These are phyloP conservation scores for Lycaena phlaeas DNA, from an alignment of 2,888 invertebrate species.

Conservation along the genomic window DNA sequence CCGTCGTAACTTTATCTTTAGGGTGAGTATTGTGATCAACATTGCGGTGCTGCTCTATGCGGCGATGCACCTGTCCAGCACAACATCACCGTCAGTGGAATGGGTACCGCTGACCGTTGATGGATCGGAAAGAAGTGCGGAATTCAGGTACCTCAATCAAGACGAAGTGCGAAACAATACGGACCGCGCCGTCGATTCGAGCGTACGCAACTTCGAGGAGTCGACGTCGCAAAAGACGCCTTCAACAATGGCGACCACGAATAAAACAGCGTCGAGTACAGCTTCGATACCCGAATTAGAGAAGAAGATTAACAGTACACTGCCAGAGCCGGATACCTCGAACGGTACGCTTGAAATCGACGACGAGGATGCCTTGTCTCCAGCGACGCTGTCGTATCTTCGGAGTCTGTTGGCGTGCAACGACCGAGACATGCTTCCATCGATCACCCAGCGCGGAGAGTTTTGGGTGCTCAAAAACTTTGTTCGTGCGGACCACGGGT, in stretches of 20 bases:
- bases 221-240: conserved; percentile 55
- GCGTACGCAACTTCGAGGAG: conserved; percentile 38
- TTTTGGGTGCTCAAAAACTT: conserved; percentile 94
- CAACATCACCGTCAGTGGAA: conserved; percentile 36
- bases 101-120: conserved; percentile 54
- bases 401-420: conserved; percentile 74
- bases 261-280: conserved; percentile 59
- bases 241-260: conserved; percentile 51
- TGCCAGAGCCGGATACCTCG: conserved; percentile 42
- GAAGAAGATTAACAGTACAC: conserved; percentile 42
- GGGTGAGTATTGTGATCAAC: conserved; percentile 82
- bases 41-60: conserved; percentile 81
- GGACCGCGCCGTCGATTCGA: conserved; percentile 33
- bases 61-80: conserved; percentile 74
- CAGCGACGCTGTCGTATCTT: conserved; percentile 45
- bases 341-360: conserved; percentile 48
- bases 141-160: conserved; percentile 36
- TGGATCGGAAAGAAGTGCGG: conserved; percentile 43
- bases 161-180: conserved; percentile 43
- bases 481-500: conserved; percentile 79
- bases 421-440: conserved; percentile 73
- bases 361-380: conserved; percentile 51
- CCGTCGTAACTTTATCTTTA: conserved; percentile 79
- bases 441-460: conserved; percentile 81
- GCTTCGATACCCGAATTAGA: conserved; percentile 44